Evolutionary conservation across 2,113 vertebrate genomes (phyloP), one percentile per base, ranked within the genome.

Genomic region (Callipepla californica): DNA sequence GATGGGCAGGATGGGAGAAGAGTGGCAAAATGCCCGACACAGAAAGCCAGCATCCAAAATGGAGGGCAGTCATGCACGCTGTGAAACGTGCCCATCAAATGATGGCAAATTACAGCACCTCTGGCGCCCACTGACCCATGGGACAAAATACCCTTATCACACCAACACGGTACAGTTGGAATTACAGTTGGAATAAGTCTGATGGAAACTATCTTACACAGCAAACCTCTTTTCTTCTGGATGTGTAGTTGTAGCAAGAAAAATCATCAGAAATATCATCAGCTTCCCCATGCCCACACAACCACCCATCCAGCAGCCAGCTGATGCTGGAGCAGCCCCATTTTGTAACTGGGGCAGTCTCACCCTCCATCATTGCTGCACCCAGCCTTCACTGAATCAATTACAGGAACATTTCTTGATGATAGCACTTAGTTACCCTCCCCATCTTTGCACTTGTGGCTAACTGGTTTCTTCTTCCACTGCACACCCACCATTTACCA

Each of bases 171-270:
- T 7, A 20, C 2, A n/a, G n/a, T n/a, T n/a, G n/a, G n/a, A n/a
- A n/a, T n/a, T n/a, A n/a, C n/a, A n/a, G n/a, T n/a, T n/a, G 28
- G 20, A 50, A 42, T 32, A 22, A 45, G 34, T 11, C 10, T 59
- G 22, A 4, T 17, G 4, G 1, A 34, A 50, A 7, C 72, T 65
- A 57, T 30, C 32, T 14, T 65, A 50, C 12, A 5, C 14, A 44
- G 6, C 51, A 79, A 69, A 42, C 9, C 38, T 3, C 6, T 36
- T 28, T 34, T 36, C 36, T 73, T 36, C 19, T 1, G 2, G 45
- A 36, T 2, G 6, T 73, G 38, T 0, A 32, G 59, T 42, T 0
- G 0, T 0, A 70, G 32, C 65, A 42, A 30, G 30, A 30, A 10
- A 8, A 20, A 7, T 8, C 4, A 3, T 0, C 13, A n/a, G 25